Conservation (phyloP, 2,797 vertebrate genomes). For the Hypotaenidia philippensis region DNA sequence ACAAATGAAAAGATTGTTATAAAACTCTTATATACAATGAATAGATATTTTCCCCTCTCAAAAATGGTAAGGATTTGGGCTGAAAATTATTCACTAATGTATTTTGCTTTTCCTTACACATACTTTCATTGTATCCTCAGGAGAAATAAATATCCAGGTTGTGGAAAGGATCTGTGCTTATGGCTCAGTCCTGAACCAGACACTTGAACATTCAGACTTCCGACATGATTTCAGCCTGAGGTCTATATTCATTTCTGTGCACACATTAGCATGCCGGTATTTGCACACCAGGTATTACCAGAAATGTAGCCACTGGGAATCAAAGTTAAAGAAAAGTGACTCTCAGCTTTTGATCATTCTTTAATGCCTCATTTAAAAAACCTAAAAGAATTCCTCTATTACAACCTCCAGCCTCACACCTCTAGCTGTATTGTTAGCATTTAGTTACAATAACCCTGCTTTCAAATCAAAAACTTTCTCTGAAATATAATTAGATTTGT, state of each 20-base stretch:
- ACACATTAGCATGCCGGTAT: background rate
- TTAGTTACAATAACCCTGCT: background rate
- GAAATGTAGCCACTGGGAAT: background rate
- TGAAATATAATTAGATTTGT: background rate
- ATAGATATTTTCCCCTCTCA: background rate
- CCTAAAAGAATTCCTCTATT: background rate
- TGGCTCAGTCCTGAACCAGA: background rate
- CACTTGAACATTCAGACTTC: background rate
- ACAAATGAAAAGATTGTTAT: constrained; percentile 18
- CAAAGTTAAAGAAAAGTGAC: background rate
- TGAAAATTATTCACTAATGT: background rate
- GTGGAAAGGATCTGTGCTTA: too few relatives aligned
- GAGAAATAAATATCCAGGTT: background rate
- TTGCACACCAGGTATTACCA: background rate
- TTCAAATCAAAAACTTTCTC: background rate
- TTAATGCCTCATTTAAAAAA: constrained; percentile 1
- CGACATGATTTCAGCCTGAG: background rate
- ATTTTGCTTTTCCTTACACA: background rate
- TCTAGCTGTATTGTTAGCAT: background rate
- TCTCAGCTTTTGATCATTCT: background rate
- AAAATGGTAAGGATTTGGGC: background rate
- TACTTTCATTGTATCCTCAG: background rate
- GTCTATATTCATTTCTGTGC: background rate
- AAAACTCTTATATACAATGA: background rate
- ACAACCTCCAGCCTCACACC: background rate